Evolutionary conservation across 2,113 vertebrate species (phyloP).

Genomic region (Cinclus mexicanus): DNA sequence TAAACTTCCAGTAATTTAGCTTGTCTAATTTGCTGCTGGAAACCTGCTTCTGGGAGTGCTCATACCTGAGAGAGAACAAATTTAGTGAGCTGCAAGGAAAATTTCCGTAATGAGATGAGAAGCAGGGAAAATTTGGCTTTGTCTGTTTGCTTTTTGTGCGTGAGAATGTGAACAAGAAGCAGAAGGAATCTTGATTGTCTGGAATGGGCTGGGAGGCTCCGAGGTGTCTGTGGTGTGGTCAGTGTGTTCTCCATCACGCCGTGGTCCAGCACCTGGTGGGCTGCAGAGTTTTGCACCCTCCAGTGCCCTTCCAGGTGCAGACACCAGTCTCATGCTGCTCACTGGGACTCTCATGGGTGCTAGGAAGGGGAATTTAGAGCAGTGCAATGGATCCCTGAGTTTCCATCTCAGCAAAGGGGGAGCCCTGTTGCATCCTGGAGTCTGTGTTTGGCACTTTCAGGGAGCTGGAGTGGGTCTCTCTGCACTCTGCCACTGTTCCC

Average conservation of each 20-base stretch:
- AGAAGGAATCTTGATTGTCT: background rate
- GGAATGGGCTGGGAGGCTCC: background rate
- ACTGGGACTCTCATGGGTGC: background rate
- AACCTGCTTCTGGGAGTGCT: slow-evolving; percentile 38
- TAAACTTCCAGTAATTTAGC: slow-evolving; percentile 60
- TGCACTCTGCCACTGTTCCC: background rate
- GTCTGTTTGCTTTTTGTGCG: background rate
- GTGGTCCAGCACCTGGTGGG: background rate
- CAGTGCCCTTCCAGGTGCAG: background rate
- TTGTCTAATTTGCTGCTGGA: slow-evolving; percentile 51
- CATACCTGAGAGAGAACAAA: background rate
- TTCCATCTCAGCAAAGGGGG: background rate
- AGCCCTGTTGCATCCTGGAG: background rate
- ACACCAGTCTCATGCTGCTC: background rate
- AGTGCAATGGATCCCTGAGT: background rate
- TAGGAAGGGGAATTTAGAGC: background rate
- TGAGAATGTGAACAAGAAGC: background rate
- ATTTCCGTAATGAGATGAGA: background rate
- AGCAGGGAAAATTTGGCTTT: background rate
- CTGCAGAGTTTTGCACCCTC: accelerated
- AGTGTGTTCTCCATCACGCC: accelerated
- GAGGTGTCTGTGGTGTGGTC: background rate
- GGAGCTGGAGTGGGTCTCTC: background rate
- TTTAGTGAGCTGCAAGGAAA: slow-evolving; percentile 27
- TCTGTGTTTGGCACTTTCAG: background rate